These are phyloP conservation scores for Rhinatrema bivittatum DNA, from an alignment of 2,797 vertebrate species.

Conservation along the genomic window DNA sequence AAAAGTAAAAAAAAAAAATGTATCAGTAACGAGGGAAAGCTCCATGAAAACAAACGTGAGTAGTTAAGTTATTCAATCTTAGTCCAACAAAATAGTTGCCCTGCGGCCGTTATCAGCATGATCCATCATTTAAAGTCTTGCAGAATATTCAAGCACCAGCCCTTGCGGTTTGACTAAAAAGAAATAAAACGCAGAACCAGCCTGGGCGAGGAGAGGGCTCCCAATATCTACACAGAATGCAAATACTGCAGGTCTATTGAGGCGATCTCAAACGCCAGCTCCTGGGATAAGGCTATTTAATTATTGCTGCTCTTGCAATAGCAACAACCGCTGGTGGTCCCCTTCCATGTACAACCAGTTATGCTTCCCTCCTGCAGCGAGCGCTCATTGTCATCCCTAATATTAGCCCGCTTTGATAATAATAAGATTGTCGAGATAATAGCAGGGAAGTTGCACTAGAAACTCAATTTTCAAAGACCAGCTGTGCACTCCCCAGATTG, in stretches of 20 bases:
- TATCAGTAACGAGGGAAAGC: no score
- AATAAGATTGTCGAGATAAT: conserved; percentile 47
- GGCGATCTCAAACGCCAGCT: conserved; percentile 26
- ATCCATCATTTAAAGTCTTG: conserved; percentile 46
- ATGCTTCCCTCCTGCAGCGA: conserved; percentile 30
- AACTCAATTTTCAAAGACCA: conserved; percentile 46
- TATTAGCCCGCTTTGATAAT: conserved; percentile 54
- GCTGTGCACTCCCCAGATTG: conserved; percentile 25
- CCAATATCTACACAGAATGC: conserved; percentile 13
- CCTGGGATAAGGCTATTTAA: conserved; percentile 48
- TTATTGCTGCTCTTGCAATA: conserved; percentile 45
- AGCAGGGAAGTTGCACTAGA: conserved; percentile 46
- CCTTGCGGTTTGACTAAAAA: conserved; percentile 39
- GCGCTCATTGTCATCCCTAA: conserved; percentile 34
- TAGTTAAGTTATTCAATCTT: conserved; percentile 38
- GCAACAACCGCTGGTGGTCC: conserved; percentile 24
- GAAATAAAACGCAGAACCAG: conserved; percentile 13
- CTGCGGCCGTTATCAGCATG: conserved; percentile 49
- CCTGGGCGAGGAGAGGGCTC: background rate
- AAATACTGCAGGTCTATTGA: conserved; percentile 1
- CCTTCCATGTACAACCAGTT: conserved; percentile 30
- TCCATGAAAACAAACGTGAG: no score
- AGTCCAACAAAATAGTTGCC: conserved; percentile 40
- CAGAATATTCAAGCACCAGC: conserved; percentile 33
- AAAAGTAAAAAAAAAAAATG: no score